phyloP scores from a whole-genome alignment of 2,113 vertebrate genomes.

The Atherinomorus stipes region DNA sequence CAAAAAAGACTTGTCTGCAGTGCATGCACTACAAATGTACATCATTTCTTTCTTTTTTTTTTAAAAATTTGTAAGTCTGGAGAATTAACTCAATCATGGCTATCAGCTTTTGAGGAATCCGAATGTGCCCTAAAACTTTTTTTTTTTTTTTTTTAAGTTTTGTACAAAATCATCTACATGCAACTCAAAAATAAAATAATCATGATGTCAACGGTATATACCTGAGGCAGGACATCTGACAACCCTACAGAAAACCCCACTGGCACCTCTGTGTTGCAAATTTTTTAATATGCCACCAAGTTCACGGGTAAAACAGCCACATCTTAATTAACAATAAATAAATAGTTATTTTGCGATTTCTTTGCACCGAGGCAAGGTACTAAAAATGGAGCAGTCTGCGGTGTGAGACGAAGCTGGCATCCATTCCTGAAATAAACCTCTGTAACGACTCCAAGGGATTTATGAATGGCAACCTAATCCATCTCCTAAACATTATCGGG shows the following conservation, averaged over 20 bases:
- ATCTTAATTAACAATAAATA: background rate
- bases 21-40: background rate
- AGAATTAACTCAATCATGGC: no score
- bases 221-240: background rate
- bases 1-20: no score
- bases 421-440: constrained; percentile 69
- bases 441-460: constrained; percentile 18
- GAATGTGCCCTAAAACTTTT: no score
- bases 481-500: background rate
- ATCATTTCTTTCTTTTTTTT: no score
- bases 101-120: no score
- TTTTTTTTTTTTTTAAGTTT: background rate
- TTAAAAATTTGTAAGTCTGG: no score
- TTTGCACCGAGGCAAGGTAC: background rate
- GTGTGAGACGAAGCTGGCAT: constrained; percentile 21
- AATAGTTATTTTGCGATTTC: background rate
- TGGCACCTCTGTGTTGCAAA: background rate
- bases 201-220: background rate
- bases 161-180: background rate
- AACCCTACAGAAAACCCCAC: background rate
- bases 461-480: constrained; percentile 55
- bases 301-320: background rate
- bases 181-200: background rate
- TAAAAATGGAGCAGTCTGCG: constrained; percentile 56
- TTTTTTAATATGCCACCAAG: background rate